Conservation (phyloP, 2,888 invertebrate species). For the Papilio elwesi region DNA sequence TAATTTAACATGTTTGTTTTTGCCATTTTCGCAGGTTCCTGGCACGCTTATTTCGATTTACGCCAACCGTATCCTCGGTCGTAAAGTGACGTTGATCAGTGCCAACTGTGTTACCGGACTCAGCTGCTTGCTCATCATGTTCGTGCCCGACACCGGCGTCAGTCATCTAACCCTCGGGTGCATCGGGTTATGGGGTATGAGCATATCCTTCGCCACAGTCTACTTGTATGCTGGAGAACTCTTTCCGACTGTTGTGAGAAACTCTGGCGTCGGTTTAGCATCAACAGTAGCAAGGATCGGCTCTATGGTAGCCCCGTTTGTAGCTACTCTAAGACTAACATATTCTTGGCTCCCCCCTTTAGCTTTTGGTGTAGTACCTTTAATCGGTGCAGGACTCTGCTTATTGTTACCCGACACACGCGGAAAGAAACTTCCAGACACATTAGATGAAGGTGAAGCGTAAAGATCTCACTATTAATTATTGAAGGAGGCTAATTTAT, state of each 20-base stretch:
- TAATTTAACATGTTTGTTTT: background rate
- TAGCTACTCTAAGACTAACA: conserved; percentile 86
- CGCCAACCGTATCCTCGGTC: conserved; percentile 86
- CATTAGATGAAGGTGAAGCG: conserved; percentile 90
- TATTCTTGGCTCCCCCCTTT: conserved; percentile 87
- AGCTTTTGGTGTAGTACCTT: conserved; percentile 88
- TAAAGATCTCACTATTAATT: conserved; percentile 45
- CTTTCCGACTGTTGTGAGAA: conserved; percentile 94
- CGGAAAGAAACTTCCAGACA: conserved; percentile 90
- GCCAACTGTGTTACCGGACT: conserved; percentile 87
- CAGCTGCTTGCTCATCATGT: conserved; percentile 86
- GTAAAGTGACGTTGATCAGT: conserved; percentile 86
- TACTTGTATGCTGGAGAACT: conserved; percentile 95
- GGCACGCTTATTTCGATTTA: conserved; percentile 87
- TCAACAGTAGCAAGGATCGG: conserved; percentile 94
- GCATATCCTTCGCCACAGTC: conserved; percentile 92
- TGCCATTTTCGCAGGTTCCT: conserved; percentile 73
- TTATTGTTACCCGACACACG: conserved; percentile 91
- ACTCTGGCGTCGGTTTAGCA: conserved; percentile 93
- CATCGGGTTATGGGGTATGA: conserved; percentile 91
- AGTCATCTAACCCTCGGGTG: conserved; percentile 87
- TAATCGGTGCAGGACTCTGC: conserved; percentile 87
- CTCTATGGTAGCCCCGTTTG: conserved; percentile 93
- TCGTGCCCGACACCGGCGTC: conserved; percentile 78
- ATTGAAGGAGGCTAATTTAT: conserved; percentile 37